Evolutionary conservation across 1,140 invertebrate genomes (phyloP), one percentile per base, ranked within the genome.

Genomic region (Ooceraea biroi): DNA sequence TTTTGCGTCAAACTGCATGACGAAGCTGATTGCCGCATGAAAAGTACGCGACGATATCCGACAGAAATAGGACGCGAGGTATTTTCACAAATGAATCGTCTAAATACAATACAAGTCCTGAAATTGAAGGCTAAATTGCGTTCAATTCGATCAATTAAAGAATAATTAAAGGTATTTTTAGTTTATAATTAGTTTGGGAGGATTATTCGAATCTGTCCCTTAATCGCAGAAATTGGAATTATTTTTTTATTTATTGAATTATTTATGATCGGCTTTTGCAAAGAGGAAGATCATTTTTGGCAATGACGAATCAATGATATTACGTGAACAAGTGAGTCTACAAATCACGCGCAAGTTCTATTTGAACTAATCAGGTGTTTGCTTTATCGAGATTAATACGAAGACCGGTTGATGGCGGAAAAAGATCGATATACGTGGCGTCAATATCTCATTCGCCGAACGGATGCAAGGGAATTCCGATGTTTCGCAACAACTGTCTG

Each of bases 1-100:
- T 71, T 44, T 80, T 80, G 52, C 76, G 65, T 80, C 65, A 71
- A 68, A 71, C 22, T 12, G 65, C 76, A 80, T 80, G 48, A 80
- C 52, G n/a, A 30, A 17, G 22, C 52, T 46, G 65, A 80, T 80
- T 71, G 76, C 36, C 57, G 7, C 36, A 55, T 55, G 50, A 69
- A 14, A n/a, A 57, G 3, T 7, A 0, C 17, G 30, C 48, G 50
- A 68, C 5, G 60, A 66, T 77, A 68, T 68, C 55, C 30, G 27
- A 27, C 25, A 69, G 65, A 80, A 78, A 41, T 68, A 25, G 50
- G 17, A 12, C 22, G 41, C 3, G 3, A 50, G 11, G 30, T 30
- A 30, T 71, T 44, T 55, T 11, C 1, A 1, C 11, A 57, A 78
- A 44, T 69, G 1, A 50, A 0, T 19, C 0, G 11, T 44, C 3